Evolutionary conservation across 2,888 invertebrate genomes (phyloP).

Genomic region (Bursaphelenchus okinawaensis): DNA sequence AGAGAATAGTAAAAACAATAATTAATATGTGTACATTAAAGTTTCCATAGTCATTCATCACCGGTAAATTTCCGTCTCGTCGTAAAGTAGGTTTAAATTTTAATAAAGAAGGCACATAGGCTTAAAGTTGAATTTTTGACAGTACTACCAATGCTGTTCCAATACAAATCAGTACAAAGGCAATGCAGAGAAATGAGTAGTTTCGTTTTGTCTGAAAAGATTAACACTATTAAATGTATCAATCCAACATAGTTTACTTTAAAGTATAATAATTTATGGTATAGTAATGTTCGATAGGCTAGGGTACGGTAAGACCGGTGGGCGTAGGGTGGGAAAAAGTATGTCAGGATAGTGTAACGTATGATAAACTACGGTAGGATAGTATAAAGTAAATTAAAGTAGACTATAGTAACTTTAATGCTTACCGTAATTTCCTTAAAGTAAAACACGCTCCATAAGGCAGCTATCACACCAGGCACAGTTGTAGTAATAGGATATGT

Average conservation of each 20-base stretch:
- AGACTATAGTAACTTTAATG: neutral
- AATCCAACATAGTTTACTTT: neutral
- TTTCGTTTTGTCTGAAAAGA: slow-evolving; percentile 34
- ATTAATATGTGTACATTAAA: too few species aligned
- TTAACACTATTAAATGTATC: neutral
- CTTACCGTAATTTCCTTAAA: slow-evolving; percentile 59
- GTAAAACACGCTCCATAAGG: slow-evolving; percentile 60
- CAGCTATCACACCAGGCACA: slow-evolving; percentile 60
- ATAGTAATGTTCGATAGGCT: too few species aligned
- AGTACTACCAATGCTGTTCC: slow-evolving; percentile 44
- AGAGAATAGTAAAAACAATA: too few species aligned
- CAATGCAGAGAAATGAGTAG: slow-evolving; percentile 35
- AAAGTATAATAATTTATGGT: too few species aligned
- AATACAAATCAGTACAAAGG: slow-evolving; percentile 37
- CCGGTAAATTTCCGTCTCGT: too few species aligned
- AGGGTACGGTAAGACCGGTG: too few species aligned
- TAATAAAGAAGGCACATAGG: too few species aligned
- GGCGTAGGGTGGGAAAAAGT: too few species aligned
- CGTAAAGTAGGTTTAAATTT: too few species aligned
- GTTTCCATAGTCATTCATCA: too few species aligned
- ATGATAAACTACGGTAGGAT: neutral
- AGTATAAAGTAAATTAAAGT: too few species aligned
- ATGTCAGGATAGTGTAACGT: too few species aligned
- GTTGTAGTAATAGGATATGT: slow-evolving; percentile 62
- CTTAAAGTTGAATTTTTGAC: slow-evolving; percentile 31